Base-by-base conservation (phyloP, 2,888 invertebrate species). In the Gasteruption jaculator region DNA sequence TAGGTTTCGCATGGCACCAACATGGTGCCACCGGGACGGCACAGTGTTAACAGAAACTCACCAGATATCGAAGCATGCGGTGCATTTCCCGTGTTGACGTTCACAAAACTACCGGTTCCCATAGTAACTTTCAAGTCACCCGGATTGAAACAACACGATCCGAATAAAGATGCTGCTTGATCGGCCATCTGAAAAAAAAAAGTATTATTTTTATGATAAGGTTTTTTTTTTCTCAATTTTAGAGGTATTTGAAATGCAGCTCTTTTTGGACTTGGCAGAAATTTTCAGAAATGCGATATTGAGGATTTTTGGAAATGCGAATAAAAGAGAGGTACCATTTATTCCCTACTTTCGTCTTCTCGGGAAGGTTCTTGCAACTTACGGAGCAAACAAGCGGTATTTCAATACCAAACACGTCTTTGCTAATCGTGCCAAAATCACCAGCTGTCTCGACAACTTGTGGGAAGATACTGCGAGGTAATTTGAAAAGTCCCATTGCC, bases 81-180 rank as follows among this genome's bases (percentile, higher is more conserved):
- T 46, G 75, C 65, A 0, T 60, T 50, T 0, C 87, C 89, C 0
- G 92, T 91, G 63, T 91, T 86, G 22, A 92, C 79, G 65, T 92
- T 82, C 29, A 94, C 72, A 71, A 95, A 95, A 0, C 88, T 86
- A 0, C 95, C 95, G 0, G 94, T 95, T 0, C 94, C 94, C 74
- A 95, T 78, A 0, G 93, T 93, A 2, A 93, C 74, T 65, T 93
- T 94, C 2, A 91, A 77, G 63, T 89, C 86, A 18, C 89, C 87
- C 0, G 77, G 72, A 3, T 79, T 71, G 61, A 87, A 88, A 59
- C 90, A 89, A 47, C 87, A 85, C 0, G 87, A 86, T 4, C 93
- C 94, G 77, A 87, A 91, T 74, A 91, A 79, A 1, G 93, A 87
- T 0, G 93, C 88, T 3, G 91, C 84, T 71, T 94, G 92, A 67